Conservation (phyloP, 2,113 vertebrate species). For the Eulacestoma nigropectus region DNA sequence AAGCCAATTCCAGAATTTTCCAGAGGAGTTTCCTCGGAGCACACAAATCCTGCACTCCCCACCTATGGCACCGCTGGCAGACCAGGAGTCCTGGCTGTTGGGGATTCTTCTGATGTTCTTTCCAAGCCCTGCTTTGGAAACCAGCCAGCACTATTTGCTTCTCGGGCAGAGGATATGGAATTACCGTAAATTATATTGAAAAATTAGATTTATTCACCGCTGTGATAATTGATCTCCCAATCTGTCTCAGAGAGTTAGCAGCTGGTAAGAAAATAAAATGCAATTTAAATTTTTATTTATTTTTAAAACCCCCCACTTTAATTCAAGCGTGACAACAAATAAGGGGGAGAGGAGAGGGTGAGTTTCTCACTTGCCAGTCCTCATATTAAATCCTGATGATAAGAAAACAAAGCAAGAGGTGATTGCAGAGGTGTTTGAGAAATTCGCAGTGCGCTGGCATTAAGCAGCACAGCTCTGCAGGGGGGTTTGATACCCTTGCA, state of each 20-base stretch:
- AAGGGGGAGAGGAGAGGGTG: conserved; percentile 41
- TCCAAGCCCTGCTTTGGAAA: conserved; percentile 48
- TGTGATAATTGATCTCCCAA: conserved; percentile 82
- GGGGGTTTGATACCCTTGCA: not conserved
- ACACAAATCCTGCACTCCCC: not conserved
- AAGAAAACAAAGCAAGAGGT: not conserved
- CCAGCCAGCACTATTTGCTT: conserved; percentile 67
- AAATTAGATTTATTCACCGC: conserved; percentile 82
- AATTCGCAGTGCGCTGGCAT: not conserved
- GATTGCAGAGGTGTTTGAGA: not conserved
- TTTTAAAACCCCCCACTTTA: conserved; percentile 17
- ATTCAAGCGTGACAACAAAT: conserved; percentile 58
- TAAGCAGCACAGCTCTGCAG: not conserved
- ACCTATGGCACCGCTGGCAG: not conserved
- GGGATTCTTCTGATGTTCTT: not conserved
- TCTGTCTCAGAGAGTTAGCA: conserved; percentile 75
- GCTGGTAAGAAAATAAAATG: conserved; percentile 79
- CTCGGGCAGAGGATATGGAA: conserved; percentile 75
- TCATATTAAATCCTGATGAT: conserved; percentile 2
- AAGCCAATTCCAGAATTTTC: not conserved
- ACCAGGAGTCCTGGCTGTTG: not conserved
- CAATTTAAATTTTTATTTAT: conserved; percentile 69
- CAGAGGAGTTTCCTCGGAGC: not conserved
- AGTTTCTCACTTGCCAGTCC: conserved; percentile 48
- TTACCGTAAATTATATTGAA: conserved; percentile 81